Evolutionary conservation across 2,113 vertebrate species (phyloP), one percentile per base, ranked within the genome.

Genomic region (Mesoclemmys tuberculata): DNA sequence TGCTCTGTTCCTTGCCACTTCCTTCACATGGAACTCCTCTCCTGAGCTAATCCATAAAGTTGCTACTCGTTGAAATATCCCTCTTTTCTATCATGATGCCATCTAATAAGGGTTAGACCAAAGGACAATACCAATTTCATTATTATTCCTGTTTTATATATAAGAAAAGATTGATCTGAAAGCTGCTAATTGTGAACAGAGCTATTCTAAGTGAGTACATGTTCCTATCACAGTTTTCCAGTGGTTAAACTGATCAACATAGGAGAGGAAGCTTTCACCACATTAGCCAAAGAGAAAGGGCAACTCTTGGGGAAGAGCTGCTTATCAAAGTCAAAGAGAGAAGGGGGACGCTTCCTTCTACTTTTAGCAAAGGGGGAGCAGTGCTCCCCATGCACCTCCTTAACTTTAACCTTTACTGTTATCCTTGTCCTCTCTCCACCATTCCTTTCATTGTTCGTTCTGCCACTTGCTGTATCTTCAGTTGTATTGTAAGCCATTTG

Each of bases 121-220:
- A 44, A 93, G 54, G 35, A 14, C 44, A 10, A 21, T 3, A 38
- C 24, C 19, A 55, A 38, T 35, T 85, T 79, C 82, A 14, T 83
- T n/a, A 0, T 79, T 18, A 4, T 3, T 5, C 14, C 54, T 29
- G 0, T 2, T 54, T 29, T 21, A 61, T 12, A 44, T 19, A 10
- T 8, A 48, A 1, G 80, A 4, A 21, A 18, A 0, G 8, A 16
- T 75, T 35, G 82, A 1, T 44, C 8, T 31, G 82, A 61, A 5
- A 48, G 87, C 41, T 46, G 80, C 75, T 29, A 61, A n/a, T 0
- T 41, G 54, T 12, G 51, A 85, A 6, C 22, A 9, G 4, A 0
- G 24, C 26, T 2, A 0, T 29, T 80, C 85, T 77, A 46, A 44
- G 24, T 75, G 48, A 18, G 9, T 0, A 0, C 8, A 5, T 5